Evolutionary conservation across 2,797 vertebrate species (phyloP).

Genomic region (Melanotaenia trifasciata): DNA sequence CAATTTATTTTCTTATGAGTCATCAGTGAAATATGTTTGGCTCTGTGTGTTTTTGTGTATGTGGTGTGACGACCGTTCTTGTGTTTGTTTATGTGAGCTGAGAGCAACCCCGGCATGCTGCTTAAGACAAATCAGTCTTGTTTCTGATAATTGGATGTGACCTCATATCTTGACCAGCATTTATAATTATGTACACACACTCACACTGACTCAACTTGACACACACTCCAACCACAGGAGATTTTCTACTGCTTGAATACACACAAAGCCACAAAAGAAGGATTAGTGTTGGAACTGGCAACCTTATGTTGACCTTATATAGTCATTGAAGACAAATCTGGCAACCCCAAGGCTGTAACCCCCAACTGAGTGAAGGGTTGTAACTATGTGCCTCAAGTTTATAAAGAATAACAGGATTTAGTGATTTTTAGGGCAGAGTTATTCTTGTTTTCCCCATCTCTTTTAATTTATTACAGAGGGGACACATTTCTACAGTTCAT

Average conservation of each 20-base stretch:
- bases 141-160: constrained; percentile 72
- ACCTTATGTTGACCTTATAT: constrained; percentile 63
- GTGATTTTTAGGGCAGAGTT: constrained; percentile 5
- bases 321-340: constrained; percentile 57
- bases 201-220: constrained; percentile 30
- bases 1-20: neutral
- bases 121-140: constrained; percentile 36
- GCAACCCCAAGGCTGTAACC: constrained; percentile 47
- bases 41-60: constrained; percentile 13
- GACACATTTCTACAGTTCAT: neutral
- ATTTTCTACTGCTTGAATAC: constrained; percentile 63
- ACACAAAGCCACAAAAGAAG: constrained; percentile 64
- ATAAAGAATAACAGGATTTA: constrained; percentile 19
- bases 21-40: constrained; percentile 9
- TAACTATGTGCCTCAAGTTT: constrained; percentile 12
- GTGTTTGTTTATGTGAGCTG: constrained; percentile 28
- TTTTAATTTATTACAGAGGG: neutral
- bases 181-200: constrained; percentile 43
- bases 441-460: neutral
- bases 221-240: constrained; percentile 41
- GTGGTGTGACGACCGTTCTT: constrained; percentile 18
- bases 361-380: constrained; percentile 11
- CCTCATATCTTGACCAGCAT: constrained; percentile 66
- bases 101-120: constrained; percentile 22
- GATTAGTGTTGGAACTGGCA: constrained; percentile 72